phyloP scores from a whole-genome alignment of 1,140 invertebrate genomes.

The Hesperophylax magnus region DNA sequence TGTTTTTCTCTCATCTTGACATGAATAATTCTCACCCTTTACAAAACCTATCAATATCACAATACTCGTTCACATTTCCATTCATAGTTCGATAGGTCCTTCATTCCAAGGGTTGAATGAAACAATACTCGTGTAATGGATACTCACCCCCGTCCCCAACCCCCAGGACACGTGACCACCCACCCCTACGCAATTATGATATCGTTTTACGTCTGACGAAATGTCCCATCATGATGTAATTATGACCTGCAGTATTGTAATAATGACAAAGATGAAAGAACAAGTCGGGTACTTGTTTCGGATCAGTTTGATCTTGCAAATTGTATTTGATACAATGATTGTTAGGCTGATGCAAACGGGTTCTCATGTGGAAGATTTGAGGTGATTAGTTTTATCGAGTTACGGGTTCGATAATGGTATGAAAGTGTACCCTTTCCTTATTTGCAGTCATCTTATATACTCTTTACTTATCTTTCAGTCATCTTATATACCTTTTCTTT shows the following conservation, averaged over 20 bases:
- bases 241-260: not conserved
- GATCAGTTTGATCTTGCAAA: conserved; percentile 7
- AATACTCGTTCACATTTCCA: too few species aligned
- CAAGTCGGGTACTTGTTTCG: not conserved
- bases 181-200: conserved; percentile 13
- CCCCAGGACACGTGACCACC: not conserved
- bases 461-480: too few species aligned
- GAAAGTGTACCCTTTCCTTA: too few species aligned
- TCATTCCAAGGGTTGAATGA: not conserved
- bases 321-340: conserved; percentile 3
- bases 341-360: not conserved
- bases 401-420: too few species aligned
- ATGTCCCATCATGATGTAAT: conserved; percentile 19
- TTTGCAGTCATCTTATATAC: too few species aligned
- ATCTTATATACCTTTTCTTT: too few species aligned
- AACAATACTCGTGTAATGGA: conserved; percentile 22
- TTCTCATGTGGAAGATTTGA: too few species aligned
- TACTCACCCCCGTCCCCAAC: not conserved
- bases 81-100: too few species aligned
- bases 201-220: conserved; percentile 9
- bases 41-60: too few species aligned
- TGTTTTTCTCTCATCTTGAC: too few species aligned
- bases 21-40: too few species aligned
- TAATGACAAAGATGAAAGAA: conserved; percentile 11
- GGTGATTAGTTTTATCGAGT: too few species aligned